Evolutionary conservation across 1,140 invertebrate genomes (phyloP), one percentile per base, ranked within the genome.

Genomic region (Nasonia giraulti): DNA sequence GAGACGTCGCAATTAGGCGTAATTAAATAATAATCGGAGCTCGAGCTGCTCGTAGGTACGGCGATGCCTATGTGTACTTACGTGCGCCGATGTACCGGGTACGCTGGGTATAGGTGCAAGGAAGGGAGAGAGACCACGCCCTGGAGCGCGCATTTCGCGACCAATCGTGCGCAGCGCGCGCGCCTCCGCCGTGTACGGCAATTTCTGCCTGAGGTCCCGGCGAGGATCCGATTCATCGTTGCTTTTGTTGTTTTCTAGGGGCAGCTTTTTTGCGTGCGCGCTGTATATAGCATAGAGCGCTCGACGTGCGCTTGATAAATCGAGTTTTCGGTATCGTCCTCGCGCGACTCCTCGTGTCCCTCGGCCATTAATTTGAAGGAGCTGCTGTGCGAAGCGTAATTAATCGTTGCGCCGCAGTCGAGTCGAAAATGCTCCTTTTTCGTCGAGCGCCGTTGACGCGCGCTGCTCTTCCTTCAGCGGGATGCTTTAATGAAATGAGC

Each of bases 121-220:
- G 86, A 88, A 37, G 55, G n/a, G 78, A 66, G 62, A 44, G 69
- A 85, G 71, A 77, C 91, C 92, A 92, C 91, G 91, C 92, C 91
- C 91, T 89, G 81, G 88, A 89, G 88, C 66, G 76, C 40, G 44
- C 27, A 40, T 68, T 55, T 55, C 90, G 88, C 90, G 87, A 89
- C 91, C 90, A 92, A 92, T 92, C 37, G 27, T 27, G 27, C 27
- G 27, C 27, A 27, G 27, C 27, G 27, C 11, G 80, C 47, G 69
- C 27, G 44, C 69, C 27, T 23, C 69, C 27, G 69, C 31, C 27
- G 27, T 27, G 27, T 20, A 2, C 68, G 79, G 68, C 14, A 33
- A 73, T 73, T 44, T 50, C 20, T 55, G n/a, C 44, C 68, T 20
- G 33, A 37, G 27, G 27, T 27, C 27, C 27, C 27, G 27, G 71